Evolutionary conservation across 1,140 invertebrate species (phyloP).

Genomic region (Zaprionus gabonicus): DNA sequence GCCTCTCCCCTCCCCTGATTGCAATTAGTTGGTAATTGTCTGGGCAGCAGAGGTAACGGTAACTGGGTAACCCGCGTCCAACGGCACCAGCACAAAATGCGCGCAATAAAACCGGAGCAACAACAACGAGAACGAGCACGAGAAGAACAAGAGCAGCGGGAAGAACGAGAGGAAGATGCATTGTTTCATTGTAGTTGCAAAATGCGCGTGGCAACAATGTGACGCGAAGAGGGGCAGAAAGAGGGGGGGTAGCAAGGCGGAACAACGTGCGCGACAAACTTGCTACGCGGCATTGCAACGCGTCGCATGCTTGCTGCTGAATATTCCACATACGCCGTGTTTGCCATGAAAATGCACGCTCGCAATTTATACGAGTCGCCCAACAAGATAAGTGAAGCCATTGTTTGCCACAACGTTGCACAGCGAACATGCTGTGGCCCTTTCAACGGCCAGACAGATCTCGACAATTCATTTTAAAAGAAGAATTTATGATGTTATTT

Average conservation of each 20-base stretch:
- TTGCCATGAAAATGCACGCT: not conserved
- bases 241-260: not conserved
- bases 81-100: conserved; percentile 36
- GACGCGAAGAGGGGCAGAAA: not conserved
- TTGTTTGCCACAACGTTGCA: conserved; percentile 2
- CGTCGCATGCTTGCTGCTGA: not conserved
- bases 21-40: conserved; percentile 64
- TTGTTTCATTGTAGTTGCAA: conserved; percentile 32
- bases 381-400: conserved; percentile 6
- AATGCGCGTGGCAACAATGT: conserved; percentile 53
- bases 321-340: conserved; percentile 2
- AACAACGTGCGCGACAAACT: conserved; percentile 54
- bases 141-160: not conserved
- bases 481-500: conserved; percentile 1
- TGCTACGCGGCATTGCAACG: conserved; percentile 28
- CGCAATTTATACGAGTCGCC: conserved; percentile 2
- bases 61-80: conserved; percentile 24
- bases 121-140: not conserved
- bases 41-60: conserved; percentile 22
- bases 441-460: not conserved
- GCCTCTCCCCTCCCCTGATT: not conserved
- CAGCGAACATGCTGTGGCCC: not conserved
- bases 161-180: conserved; percentile 2
- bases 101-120: conserved; percentile 52
- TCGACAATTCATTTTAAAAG: not conserved